These are phyloP conservation scores for Lynx canadensis DNA, from an alignment of 2,113 vertebrate species.

Conservation along the genomic window DNA sequence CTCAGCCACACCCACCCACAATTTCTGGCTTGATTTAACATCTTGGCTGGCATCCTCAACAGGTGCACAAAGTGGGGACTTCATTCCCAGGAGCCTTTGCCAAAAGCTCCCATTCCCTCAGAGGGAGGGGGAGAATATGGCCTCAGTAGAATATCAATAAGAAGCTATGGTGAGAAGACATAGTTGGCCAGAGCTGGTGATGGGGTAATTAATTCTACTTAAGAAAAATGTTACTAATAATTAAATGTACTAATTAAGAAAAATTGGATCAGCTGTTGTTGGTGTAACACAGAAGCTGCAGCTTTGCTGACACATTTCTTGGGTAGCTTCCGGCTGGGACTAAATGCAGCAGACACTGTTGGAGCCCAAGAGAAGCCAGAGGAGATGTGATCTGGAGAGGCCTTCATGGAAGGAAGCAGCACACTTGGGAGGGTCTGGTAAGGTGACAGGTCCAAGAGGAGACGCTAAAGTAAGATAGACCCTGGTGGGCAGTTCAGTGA, in stretches of 20 bases:
- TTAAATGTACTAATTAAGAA: slow-evolving; percentile 66
- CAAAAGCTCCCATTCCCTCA: not conserved
- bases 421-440: not conserved
- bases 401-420: not conserved
- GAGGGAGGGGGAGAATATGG: not conserved
- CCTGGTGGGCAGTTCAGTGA: not conserved
- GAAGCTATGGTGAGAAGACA: not conserved
- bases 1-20: not conserved
- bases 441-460: not conserved
- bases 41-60: not conserved
- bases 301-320: not conserved
- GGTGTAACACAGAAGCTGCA: not conserved
- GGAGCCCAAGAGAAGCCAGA: not conserved
- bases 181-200: slow-evolving; percentile 5
- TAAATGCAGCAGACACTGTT: not conserved
- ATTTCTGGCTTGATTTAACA: slow-evolving; percentile 17
- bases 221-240: slow-evolving; percentile 67
- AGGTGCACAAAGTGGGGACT: slow-evolving; percentile 16
- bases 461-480: not conserved
- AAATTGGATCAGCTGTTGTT: slow-evolving; percentile 50
- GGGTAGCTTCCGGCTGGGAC: not conserved
- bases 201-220: slow-evolving; percentile 61
- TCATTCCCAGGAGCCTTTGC: slow-evolving; percentile 24
- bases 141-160: not conserved
- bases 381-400: not conserved